Conservation (phyloP, 2,113 vertebrate genomes). For the Hippocampus comes region DNA sequence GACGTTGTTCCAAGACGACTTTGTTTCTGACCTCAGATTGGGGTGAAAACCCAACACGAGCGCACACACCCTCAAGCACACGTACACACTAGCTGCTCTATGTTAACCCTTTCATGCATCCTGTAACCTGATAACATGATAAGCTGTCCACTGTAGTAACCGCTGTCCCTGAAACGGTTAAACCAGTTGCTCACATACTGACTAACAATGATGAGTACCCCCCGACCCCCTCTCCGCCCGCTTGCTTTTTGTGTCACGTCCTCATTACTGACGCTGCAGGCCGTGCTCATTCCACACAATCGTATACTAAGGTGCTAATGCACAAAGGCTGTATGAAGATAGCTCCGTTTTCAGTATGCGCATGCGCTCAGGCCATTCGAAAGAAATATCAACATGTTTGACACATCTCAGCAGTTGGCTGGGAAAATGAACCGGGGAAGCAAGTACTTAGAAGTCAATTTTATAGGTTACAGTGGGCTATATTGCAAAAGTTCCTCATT, state of each 20-base stretch:
- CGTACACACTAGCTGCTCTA: not conserved
- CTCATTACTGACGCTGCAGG: not conserved
- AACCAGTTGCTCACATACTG: not conserved
- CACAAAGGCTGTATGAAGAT: not conserved
- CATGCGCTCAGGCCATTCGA: not conserved
- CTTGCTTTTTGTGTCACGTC: not conserved
- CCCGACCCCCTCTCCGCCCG: too few relatives aligned
- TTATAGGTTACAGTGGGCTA: not conserved
- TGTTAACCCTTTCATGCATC: too few relatives aligned
- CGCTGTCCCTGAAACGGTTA: too few relatives aligned
- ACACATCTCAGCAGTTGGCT: not conserved
- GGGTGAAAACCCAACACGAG: not conserved
- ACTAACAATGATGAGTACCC: not conserved
- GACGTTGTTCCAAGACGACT: not conserved
- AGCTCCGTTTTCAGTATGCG: not conserved
- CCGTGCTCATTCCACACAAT: not conserved
- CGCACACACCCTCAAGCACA: not conserved
- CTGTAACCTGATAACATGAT: not conserved
- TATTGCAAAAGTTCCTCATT: not conserved
- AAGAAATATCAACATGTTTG: not conserved
- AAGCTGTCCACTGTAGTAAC: too few relatives aligned
- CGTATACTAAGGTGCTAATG: not conserved
- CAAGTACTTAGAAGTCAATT: not conserved
- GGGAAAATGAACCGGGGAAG: not conserved
- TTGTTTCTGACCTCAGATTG: not conserved